A percentile compares a stretch with the other conserved stretches of the same genome.
These are phyloP conservation scores for Pseudolaguvia tuberculata DNA, from an alignment of 2,113 vertebrate genomes.

Conservation along the genomic window DNA sequence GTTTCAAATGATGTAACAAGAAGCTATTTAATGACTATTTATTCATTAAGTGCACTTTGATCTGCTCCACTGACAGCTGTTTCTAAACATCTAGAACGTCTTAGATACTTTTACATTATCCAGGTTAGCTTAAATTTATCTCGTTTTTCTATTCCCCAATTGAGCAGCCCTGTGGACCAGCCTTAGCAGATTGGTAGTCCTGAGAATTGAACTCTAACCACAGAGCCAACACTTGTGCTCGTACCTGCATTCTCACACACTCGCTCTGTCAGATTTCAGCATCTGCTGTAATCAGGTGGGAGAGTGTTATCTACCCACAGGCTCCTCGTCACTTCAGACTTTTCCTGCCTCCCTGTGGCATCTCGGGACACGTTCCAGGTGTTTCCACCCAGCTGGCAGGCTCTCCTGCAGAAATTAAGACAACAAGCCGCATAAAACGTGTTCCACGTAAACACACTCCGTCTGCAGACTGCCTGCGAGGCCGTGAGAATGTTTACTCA, in stretches of 20 bases:
- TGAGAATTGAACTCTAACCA: no score
- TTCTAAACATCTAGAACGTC: not conserved
- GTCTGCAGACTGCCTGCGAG: constrained; percentile 23
- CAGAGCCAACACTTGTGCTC: no score
- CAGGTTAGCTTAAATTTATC: no score
- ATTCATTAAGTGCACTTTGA: not conserved
- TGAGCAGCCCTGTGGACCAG: no score
- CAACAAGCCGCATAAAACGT: constrained; percentile 29
- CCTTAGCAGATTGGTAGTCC: no score
- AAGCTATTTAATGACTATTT: not conserved
- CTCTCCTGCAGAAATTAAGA: constrained; percentile 41
- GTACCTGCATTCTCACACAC: not conserved
- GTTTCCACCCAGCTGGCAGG: constrained; percentile 65
- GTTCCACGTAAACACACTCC: constrained; percentile 31
- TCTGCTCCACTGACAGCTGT: not conserved
- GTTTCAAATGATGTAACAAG: no score
- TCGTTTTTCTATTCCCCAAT: no score
- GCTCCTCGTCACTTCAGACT: constrained; percentile 59
- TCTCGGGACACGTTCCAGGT: constrained; percentile 66
- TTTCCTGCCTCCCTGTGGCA: constrained; percentile 57
- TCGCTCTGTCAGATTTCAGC: constrained; percentile 44
- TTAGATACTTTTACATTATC: not conserved
- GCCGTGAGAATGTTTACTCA: constrained; percentile 21
- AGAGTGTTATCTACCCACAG: constrained; percentile 62
- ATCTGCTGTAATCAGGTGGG: constrained; percentile 63